Base-by-base conservation (phyloP, 2,888 invertebrate species). In the Tetanocera ferruginea region DNA sequence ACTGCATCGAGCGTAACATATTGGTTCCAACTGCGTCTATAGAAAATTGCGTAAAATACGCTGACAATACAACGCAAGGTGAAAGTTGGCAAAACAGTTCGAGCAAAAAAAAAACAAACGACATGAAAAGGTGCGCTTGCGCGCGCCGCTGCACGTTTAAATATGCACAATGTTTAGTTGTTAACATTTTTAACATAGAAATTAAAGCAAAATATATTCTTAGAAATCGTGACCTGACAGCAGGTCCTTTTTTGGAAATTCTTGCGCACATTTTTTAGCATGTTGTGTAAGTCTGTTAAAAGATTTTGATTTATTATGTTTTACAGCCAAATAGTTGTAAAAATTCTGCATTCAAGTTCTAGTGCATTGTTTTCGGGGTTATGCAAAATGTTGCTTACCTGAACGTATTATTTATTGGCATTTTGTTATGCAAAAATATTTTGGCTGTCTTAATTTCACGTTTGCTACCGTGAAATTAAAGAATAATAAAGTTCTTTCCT, bases 41-140 rank as follows among this genome's bases (percentile, higher is more conserved):
- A 76, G 72, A 80, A 76, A 79, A 79, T 76, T 80, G 76, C 77
- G 75, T 80, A 80, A 82, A 81, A 82, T 82, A 82, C 79, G 73
- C 79, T 72, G 80, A 83, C 83, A 83, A 83, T 76, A 70, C 74
- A 62, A 49, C 25, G 76, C 51, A 80, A 82, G 83, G 83, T 83
- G 84, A 84, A 85, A 84, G 84, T 85, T 84, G 84, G 77, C 83
- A 82, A 84, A 84, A 84, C 79, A 81, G 76, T 28, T 55, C 77
- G 37, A 14, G 23, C 37, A 73, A 70, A 14, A 69, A 51, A 23
- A 76, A 31, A 51, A 37, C 37, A 55, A 23, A 74, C 9, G 51
- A 73, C 5, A 23, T 14, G 25, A 17, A 9, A 9, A 62, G 25
- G 19, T 11, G 23, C 34, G 57, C 51, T 31, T 25, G 31, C 49